Evolutionary conservation across 1,140 invertebrate species (phyloP).

Genomic region (Drosophila rhopaloa): DNA sequence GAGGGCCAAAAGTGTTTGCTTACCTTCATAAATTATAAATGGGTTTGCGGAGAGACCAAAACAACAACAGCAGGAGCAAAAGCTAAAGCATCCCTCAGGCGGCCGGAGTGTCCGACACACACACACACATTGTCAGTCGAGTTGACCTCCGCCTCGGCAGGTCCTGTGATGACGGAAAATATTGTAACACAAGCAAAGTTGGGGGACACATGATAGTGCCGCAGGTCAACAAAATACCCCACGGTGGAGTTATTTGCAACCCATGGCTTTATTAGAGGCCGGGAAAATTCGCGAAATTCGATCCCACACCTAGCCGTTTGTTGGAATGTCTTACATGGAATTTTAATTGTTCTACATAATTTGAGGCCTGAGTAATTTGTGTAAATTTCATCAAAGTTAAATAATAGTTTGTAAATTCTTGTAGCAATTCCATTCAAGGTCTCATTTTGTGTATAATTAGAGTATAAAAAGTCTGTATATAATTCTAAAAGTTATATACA

Average conservation of each 20-base stretch:
- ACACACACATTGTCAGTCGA: constrained; percentile 47
- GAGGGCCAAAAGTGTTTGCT: constrained; percentile 71
- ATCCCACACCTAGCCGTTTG: not conserved
- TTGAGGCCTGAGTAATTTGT: not conserved
- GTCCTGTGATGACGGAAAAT: constrained; percentile 47
- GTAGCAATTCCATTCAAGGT: not conserved
- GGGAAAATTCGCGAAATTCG: not conserved
- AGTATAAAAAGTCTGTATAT: too few relatives aligned
- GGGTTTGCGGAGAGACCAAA: constrained; percentile 54
- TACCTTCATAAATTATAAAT: constrained; percentile 83
- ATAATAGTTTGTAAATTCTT: not conserved
- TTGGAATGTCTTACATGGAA: not conserved
- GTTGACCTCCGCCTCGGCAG: constrained; percentile 39
- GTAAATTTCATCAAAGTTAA: too few relatives aligned
- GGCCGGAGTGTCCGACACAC: constrained; percentile 23
- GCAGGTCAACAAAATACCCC: constrained; percentile 38
- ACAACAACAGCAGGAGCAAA: constrained; percentile 30
- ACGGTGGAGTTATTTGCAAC: constrained; percentile 20
- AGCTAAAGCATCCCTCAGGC: constrained; percentile 13
- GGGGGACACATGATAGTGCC: constrained; percentile 42
- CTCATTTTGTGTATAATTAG: not conserved
- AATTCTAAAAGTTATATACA: too few relatives aligned
- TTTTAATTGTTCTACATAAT: not conserved
- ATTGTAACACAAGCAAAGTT: constrained; percentile 47
- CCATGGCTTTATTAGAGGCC: not conserved